These are phyloP conservation scores for Tetragnatha montana DNA, from an alignment of 2,888 invertebrate species.

Conservation along the genomic window DNA sequence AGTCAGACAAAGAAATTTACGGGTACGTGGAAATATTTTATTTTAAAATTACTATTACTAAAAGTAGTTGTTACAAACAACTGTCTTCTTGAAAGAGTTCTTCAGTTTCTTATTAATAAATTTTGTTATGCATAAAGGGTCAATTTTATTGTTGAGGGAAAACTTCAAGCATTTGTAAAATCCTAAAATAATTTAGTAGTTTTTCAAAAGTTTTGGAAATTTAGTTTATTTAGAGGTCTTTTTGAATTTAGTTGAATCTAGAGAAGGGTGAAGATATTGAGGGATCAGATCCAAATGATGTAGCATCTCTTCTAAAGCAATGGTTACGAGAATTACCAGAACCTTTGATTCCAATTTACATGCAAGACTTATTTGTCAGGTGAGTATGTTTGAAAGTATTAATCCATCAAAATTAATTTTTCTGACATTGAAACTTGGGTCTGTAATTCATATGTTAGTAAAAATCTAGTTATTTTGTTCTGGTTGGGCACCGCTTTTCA, in stretches of 20 bases:
- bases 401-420: no score
- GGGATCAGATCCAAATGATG: constrained; percentile 87
- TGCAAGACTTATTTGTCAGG: constrained; percentile 85
- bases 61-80: background rate
- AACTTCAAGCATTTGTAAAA: background rate
- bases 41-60: background rate
- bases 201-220: no score
- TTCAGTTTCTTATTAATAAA: no score
- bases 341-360: constrained; percentile 84
- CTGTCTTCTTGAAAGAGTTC: no score
- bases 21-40: constrained; percentile 78
- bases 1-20: constrained; percentile 87
- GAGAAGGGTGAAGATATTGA: constrained; percentile 84
- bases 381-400: no score
- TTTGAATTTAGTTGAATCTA: constrained; percentile 82
- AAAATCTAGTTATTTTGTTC: no score
- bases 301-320: constrained; percentile 89
- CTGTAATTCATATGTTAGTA: no score
- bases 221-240: no score
- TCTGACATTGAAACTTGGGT: no score
- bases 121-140: no score
- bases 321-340: constrained; percentile 90
- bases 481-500: no score
- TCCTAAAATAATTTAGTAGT: background rate
- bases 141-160: no score